Evolutionary conservation across 2,113 vertebrate species (phyloP), one percentile per base, ranked within the genome.

Genomic region (Baryphthengus martii): DNA sequence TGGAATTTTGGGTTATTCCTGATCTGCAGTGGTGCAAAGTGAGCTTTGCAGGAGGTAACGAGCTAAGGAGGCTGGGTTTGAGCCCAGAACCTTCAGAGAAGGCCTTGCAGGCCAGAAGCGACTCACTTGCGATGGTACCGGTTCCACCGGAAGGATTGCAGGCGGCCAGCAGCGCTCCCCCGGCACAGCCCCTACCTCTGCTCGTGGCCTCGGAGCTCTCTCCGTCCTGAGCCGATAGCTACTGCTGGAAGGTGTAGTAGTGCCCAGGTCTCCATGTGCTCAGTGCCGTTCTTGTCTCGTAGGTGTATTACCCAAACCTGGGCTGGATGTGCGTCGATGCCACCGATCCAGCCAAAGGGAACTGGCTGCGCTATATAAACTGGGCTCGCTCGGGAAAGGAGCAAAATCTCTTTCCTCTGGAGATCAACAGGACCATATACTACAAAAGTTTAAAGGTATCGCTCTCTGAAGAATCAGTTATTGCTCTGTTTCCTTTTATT

Each of bases 261-360:
- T n/a, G n/a, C n/a, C n/a, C n/a, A n/a, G n/a, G n/a, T n/a, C n/a
- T n/a, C n/a, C n/a, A n/a, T n/a, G n/a, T n/a, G n/a, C n/a, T n/a
- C n/a, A n/a, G n/a, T n/a, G 1, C 31, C 12, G 2, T 58, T 70
- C 83, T 21, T 81, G 11, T 40, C 68, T 44, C 55, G 1, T 96
- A 98, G 99, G 99, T 99, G 1, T 99, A 99, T 92, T 99, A 99
- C 94, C 99, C 99, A 19, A 98, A 98, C 39, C 81, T 99, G 93
- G 99, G 99, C 15, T 99, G 99, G 99, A 99, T 99, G 99, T 99
- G 99, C 96, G 98, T 99, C 10, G 99, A 99, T 49, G 99, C 99
- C 94, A 99, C 99, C 0, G 99, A 99, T 83, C 99, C 99, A 9
- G 90, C 97, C 95, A 99, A 99, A 83, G 99, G 99, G 33, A 99